These are phyloP conservation scores for Sebastes miniatus DNA, from an alignment of 2,797 vertebrate genomes.

Conservation along the genomic window DNA sequence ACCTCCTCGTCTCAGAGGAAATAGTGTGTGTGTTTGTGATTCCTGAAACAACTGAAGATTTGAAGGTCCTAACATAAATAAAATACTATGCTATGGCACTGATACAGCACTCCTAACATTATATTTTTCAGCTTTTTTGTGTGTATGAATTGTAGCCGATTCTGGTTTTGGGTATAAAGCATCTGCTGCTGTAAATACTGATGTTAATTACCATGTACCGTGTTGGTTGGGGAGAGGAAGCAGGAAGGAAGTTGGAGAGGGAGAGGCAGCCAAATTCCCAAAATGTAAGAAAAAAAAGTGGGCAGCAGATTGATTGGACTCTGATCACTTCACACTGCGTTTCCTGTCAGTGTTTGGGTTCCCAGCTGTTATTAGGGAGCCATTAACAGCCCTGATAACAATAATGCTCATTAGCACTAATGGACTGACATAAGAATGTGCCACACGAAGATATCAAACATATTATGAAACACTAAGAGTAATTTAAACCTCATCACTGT, in stretches of 20 bases:
- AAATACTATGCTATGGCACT: neutral
- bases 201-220: neutral
- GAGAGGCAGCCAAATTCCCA: neutral
- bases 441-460: neutral
- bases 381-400: constrained; percentile 11
- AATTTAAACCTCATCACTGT: neutral
- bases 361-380: neutral
- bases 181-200: neutral
- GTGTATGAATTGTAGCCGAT: neutral
- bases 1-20: constrained; percentile 1
- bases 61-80: neutral
- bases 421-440: neutral
- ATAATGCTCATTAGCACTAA: neutral
- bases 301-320: neutral
- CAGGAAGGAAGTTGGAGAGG: constrained; percentile 40
- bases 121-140: neutral
- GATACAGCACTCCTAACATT: neutral
- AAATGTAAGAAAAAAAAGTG: neutral
- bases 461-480: neutral
- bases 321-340: neutral
- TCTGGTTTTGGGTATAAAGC: neutral
- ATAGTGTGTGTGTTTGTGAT: neutral
- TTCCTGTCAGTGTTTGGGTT: neutral
- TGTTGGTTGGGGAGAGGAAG: constrained; percentile 15
- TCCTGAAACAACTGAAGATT: neutral